phyloP scores from a whole-genome alignment of 1,140 invertebrate species.

The Laupala kohalensis region DNA sequence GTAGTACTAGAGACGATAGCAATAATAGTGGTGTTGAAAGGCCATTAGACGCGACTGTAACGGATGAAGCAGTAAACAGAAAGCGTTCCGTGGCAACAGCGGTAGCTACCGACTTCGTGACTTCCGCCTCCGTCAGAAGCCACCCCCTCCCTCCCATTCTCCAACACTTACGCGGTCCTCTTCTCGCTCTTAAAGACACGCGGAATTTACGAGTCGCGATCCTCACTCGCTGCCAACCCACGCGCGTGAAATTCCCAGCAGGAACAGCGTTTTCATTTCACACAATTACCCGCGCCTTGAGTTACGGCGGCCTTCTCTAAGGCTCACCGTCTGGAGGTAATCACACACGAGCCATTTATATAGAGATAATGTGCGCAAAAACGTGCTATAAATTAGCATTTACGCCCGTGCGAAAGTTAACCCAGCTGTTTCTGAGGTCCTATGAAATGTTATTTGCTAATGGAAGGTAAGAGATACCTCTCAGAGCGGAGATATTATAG shows the following conservation, averaged over 20 bases:
- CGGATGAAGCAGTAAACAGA: too few species aligned
- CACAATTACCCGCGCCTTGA: not conserved
- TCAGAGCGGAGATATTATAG: too few species aligned
- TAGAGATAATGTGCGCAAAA: not conserved
- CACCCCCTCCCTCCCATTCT: not conserved
- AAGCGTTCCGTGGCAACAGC: too few species aligned
- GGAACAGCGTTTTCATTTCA: not conserved
- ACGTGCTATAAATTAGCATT: not conserved
- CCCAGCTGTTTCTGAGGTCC: not conserved
- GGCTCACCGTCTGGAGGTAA: not conserved
- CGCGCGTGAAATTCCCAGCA: not conserved
- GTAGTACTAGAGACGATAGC: too few species aligned
- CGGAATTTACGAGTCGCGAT: not conserved
- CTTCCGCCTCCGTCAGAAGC: too few species aligned
- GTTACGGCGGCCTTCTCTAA: not conserved
- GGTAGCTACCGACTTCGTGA: too few species aligned
- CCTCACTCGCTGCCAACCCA: not conserved
- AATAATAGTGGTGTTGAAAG: too few species aligned
- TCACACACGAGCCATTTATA: not conserved
- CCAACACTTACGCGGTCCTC: not conserved
- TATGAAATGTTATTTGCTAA: not conserved
- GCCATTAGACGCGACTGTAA: too few species aligned
- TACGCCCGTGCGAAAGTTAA: not conserved
- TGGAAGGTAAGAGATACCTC: not conserved
- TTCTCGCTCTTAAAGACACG: not conserved